Base-by-base conservation (phyloP, 2,113 vertebrate species). In the Antidorcas marsupialis region DNA sequence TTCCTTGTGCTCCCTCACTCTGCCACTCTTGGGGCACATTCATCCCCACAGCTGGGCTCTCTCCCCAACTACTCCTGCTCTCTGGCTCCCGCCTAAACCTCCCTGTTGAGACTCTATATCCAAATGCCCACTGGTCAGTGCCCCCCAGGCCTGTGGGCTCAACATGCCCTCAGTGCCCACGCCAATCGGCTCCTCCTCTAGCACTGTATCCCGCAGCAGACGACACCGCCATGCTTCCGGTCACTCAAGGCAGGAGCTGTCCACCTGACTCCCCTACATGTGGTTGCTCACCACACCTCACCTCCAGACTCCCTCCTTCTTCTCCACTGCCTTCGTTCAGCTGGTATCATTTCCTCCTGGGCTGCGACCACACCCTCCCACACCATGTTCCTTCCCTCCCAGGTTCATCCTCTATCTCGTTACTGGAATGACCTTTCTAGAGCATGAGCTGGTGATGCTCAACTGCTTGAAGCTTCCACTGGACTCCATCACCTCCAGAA, bases 261-360 rank as follows among this genome's bases (percentile, higher is more conserved):
- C 43, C 30, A 57, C 30, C 12, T 27, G 39, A 13, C 21, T 21
- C 33, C 5, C 43, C 33, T 4, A 3, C 5, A 5, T 4, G 13
- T 5, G 23, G 15, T 47, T 47, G 47, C 47, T 50, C 47, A 50
- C 47, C 47, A 50, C 47, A 50, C 47, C 47, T 50, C 47, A 50
- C 47, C 47, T 50, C 47, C 47, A 50, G 53, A 36, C 33, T 47
- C 71, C 36, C 36, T 19, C 15, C 36, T 28, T 6, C 52, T 33
- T 28, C 67, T 57, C 39, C 62, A 25, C 2, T 11, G 19, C 57
- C 27, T 39, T 50, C 1, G 8, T 39, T 25, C 33, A 3, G 5
- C 25, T 0, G 2, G 19, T 59, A 19, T 47, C 45, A 25, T 36
- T 9, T n/a, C 12, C 33, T 5, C 8, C 36, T 1, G 6, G 5